Percentiles rank a stretch among this genome's conserved stretches.
These are phyloP conservation scores for Drosophila histrio DNA, from an alignment of 2,888 invertebrate species.

Conservation along the genomic window DNA sequence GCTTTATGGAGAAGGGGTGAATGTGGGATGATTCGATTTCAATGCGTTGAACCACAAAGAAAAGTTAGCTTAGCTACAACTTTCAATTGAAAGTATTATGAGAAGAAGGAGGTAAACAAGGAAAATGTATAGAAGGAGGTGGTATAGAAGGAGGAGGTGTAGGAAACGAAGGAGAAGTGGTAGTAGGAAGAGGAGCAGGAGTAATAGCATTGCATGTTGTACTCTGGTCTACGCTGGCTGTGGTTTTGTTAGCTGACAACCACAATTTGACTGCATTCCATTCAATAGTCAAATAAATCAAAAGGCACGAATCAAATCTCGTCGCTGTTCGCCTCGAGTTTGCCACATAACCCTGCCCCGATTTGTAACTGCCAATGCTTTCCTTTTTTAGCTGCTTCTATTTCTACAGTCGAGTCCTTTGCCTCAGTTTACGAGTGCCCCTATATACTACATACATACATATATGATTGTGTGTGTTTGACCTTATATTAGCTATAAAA, in stretches of 20 bases:
- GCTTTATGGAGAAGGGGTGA: too few relatives aligned
- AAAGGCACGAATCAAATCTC: conserved; percentile 36
- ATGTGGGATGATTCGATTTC: conserved; percentile 18
- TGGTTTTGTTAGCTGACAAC: conserved; percentile 29
- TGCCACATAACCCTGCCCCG: conserved; percentile 9
- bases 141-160: neutral
- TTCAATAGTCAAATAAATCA: conserved; percentile 41
- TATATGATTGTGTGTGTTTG: neutral
- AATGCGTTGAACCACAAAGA: neutral
- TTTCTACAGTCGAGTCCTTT: neutral
- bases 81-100: neutral
- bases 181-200: neutral
- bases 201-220: neutral
- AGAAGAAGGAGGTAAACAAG: neutral
- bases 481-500: conserved; percentile 56
- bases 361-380: conserved; percentile 11
- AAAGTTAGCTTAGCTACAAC: neutral
- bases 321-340: neutral
- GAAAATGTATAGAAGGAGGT: too few relatives aligned
- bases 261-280: conserved; percentile 25
- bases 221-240: neutral
- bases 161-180: neutral
- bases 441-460: neutral
- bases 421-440: conserved; percentile 11
- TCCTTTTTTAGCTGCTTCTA: neutral